Evolutionary conservation across 35 echinoderm and acorn worm genomes (phyloP).

Genomic region (Hemicentrotus pulcherrimus): DNA sequence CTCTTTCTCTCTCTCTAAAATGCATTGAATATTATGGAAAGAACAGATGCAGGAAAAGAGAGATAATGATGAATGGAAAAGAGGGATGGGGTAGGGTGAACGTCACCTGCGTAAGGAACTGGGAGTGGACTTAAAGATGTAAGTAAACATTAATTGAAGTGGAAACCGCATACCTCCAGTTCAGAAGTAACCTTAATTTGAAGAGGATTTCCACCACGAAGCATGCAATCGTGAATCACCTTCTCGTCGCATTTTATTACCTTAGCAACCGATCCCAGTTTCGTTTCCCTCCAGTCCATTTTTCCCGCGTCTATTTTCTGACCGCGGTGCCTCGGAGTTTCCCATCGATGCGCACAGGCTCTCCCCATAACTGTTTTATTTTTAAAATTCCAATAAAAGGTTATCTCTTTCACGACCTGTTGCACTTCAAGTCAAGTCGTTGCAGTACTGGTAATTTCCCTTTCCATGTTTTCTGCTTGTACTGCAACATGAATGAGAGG

Average conservation of each 20-base stretch:
- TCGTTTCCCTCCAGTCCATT: background rate
- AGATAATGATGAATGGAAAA: no score
- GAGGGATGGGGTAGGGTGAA: background rate
- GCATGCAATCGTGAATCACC: background rate
- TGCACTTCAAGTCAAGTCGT: background rate
- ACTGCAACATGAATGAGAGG: background rate
- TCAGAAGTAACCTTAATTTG: background rate
- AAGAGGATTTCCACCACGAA: background rate
- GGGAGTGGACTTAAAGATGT: background rate
- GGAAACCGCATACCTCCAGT: background rate
- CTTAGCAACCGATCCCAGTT: background rate
- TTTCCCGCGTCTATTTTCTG: slow-evolving; percentile 6
- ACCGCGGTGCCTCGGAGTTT: background rate
- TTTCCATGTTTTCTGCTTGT: background rate
- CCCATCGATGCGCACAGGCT: background rate
- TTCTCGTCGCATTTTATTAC: background rate
- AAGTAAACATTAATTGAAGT: background rate
- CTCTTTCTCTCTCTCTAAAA: no score
- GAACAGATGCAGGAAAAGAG: no score
- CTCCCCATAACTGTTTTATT: background rate
- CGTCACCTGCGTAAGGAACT: background rate
- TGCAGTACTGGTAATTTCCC: background rate
- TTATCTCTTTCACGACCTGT: background rate
- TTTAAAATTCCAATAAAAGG: background rate
- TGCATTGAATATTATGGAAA: no score